Conservation (phyloP, 92 coral and sea anemone genomes). For the Bergia sp. region DNA sequence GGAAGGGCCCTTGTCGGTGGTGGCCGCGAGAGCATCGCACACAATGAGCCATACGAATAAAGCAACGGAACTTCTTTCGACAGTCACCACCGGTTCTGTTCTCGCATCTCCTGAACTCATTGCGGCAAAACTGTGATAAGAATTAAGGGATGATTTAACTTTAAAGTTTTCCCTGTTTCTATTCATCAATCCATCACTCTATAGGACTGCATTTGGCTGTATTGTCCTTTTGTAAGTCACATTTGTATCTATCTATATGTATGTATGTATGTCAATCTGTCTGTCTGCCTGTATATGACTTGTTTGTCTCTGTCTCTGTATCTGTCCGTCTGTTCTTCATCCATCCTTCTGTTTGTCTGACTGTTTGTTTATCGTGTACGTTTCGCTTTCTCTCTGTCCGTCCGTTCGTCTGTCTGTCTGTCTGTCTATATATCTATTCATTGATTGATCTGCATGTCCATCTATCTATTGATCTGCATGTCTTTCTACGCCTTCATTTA, state of each 20-base stretch:
- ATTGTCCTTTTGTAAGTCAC: background rate
- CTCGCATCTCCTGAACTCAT: background rate
- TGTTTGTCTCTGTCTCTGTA: background rate
- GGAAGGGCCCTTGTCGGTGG: no score
- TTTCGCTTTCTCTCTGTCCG: no score
- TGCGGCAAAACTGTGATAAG: slow-evolving; percentile 25
- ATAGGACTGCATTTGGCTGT: background rate
- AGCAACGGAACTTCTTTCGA: slow-evolving; percentile 11
- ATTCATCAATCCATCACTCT: background rate
- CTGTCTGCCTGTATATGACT: background rate
- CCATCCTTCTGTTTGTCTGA: background rate
- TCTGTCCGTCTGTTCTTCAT: no score
- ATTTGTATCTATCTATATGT: background rate
- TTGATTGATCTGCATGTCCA: background rate
- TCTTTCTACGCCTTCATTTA: background rate
- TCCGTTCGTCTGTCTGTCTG: background rate
- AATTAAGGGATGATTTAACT: background rate
- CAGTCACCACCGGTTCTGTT: slow-evolving; percentile 8
- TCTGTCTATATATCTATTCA: no score
- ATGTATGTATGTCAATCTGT: background rate
- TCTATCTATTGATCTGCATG: background rate
- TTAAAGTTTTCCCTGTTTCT: no score
- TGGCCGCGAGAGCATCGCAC: slow-evolving; percentile 4
- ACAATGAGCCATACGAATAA: slow-evolving; percentile 29
- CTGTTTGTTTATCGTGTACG: background rate